Base-by-base conservation (phyloP, 2,113 vertebrate genomes). In the Coregonus clupeaformis region DNA sequence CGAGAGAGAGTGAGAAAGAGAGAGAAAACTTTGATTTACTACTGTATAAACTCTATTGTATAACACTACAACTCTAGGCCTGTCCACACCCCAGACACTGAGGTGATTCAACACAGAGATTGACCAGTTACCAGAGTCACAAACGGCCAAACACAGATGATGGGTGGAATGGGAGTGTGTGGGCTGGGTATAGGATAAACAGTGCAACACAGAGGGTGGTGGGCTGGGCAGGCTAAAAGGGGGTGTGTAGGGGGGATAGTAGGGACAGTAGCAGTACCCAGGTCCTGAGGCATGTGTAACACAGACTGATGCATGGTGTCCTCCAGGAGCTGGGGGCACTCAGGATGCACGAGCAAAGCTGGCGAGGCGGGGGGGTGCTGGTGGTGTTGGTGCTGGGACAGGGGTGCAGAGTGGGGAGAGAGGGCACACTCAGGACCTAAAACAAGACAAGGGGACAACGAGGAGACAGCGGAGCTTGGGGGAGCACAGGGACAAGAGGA, bases 241-340 rank as follows among this genome's bases (percentile, higher is more conserved):
- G 62, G 6, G 62, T 64, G 62, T 64, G 25, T 13, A 64, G 62
- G 62, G 22, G 24, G 1, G 62, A 27, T 22, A 5, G 62, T 7
- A n/a, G 5, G 47, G 52, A n/a, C 22, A 12, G 32, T 27, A 71
- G 66, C 30, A 82, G 69, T 89, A 90, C 89, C 89, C 81, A 87
- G 73, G 80, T 86, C 84, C 52, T 86, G 82, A 76, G 91, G 89
- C 91, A 94, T 92, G 85, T 94, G 89, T 84, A 94, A 91, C 81
- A 91, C 91, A 91, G 91, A 92, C 84, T 88, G 91, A 89, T 91
- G 92, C 86, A 94, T 92, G 91, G 85, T 89, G 85, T 93, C 90
- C 18, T 94, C 94, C 91, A 94, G 85, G 27, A 86, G 85, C 27
- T 85, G 84, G 84, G 91, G 88, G 87, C 90, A 92, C 79, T 93